A percentile compares a stretch with the other conserved stretches of the same genome.
phyloP scores from a whole-genome alignment of 2,888 invertebrate genomes.

The Pristionchus exspectatus region DNA sequence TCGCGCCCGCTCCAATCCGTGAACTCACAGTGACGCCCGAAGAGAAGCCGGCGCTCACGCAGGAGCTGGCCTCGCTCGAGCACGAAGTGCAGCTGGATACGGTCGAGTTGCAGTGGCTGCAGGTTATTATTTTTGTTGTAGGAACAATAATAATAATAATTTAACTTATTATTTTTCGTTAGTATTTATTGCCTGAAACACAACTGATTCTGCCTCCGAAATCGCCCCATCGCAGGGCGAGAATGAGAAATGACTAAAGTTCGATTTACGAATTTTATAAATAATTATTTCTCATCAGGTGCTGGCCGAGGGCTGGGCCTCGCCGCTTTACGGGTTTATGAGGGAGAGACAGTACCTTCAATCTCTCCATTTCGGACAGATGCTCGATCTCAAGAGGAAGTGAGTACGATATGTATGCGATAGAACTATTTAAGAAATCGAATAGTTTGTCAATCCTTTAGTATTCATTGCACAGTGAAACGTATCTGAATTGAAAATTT shows the following conservation, averaged over 20 bases:
- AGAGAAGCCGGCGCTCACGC: constrained; percentile 84
- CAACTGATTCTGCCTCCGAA: too few relatives aligned
- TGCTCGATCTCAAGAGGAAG: constrained; percentile 82
- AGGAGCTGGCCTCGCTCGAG: constrained; percentile 87
- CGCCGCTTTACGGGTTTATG: constrained; percentile 97
- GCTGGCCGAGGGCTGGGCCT: constrained; percentile 97
- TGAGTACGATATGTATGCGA: constrained; percentile 54
- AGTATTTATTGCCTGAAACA: too few relatives aligned
- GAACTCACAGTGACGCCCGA: constrained; percentile 63
- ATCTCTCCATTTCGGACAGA: constrained; percentile 90
- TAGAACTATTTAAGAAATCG: neutral
- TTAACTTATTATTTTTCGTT: too few relatives aligned
- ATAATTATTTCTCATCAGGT: constrained; percentile 81
- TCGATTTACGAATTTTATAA: neutral
- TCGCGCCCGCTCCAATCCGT: constrained; percentile 57
- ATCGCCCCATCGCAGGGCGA: too few relatives aligned
- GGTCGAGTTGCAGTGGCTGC: constrained; percentile 96
- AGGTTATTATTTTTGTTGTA: constrained; percentile 79
- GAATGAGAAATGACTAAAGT: too few relatives aligned
- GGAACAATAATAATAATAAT: too few relatives aligned
- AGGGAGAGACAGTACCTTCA: constrained; percentile 90
- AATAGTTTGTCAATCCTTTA: too few relatives aligned
- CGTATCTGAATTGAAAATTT: too few relatives aligned
- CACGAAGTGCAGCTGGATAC: constrained; percentile 86
- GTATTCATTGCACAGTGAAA: too few relatives aligned